phyloP scores from a whole-genome alignment of 2,888 invertebrate genomes.

The Thymelicus sylvestris region DNA sequence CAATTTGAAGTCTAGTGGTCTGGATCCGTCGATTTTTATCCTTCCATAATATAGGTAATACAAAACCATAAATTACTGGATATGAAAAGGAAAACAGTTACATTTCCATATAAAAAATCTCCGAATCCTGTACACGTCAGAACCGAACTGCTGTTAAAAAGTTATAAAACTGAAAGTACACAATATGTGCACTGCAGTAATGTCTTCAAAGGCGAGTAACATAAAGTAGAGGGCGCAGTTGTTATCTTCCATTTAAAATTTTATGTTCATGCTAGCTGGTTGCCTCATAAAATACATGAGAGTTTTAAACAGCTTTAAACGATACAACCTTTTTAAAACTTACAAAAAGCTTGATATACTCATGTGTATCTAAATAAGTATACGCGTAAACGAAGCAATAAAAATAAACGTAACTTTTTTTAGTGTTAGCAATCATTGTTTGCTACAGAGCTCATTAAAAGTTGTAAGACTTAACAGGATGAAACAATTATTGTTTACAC shows the following conservation, averaged over 20 bases:
- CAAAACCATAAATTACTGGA: no score
- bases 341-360: background rate
- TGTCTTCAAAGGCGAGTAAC: constrained; percentile 20
- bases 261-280: constrained; percentile 22
- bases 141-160: constrained; percentile 2
- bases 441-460: constrained; percentile 30
- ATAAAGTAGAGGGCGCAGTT: constrained; percentile 17
- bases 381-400: constrained; percentile 14
- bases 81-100: no score
- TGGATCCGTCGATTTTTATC: no score
- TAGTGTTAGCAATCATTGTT: constrained; percentile 9
- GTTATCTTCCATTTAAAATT: constrained; percentile 33
- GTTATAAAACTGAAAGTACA: constrained; percentile 3
- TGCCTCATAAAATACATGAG: constrained; percentile 27
- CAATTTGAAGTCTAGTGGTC: no score
- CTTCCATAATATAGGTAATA: no score
- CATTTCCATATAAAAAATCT: background rate
- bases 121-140: background rate
- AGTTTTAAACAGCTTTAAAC: constrained; percentile 19
- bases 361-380: constrained; percentile 1
- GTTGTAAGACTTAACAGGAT: constrained; percentile 26
- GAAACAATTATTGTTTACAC: constrained; percentile 26
- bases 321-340: constrained; percentile 15
- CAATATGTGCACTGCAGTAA: constrained; percentile 14
- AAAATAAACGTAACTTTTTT: constrained; percentile 13